These are phyloP conservation scores for Pemphredon lugubris DNA, from an alignment of 2,888 invertebrate genomes.

Conservation along the genomic window DNA sequence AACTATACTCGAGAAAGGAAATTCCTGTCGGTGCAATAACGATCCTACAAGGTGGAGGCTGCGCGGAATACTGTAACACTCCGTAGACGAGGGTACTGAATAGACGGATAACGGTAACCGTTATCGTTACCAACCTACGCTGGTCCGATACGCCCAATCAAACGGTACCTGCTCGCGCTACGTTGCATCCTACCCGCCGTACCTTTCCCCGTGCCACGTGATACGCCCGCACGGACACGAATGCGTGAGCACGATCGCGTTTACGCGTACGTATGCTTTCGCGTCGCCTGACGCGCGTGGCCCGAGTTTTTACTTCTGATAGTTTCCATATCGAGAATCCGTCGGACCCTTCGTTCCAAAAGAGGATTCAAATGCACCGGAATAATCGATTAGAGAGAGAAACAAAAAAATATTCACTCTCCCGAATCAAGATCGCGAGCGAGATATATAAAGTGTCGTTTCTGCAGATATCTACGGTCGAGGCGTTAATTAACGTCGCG, in stretches of 20 bases:
- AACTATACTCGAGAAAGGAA: slow-evolving; percentile 39
- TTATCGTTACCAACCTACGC: slow-evolving; percentile 70
- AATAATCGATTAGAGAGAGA: too few species aligned
- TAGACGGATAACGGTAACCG: slow-evolving; percentile 71
- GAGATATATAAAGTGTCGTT: too few species aligned
- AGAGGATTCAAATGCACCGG: too few species aligned
- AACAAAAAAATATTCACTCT: too few species aligned
- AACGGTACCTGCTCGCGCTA: slow-evolving; percentile 50
- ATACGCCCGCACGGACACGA: too few species aligned
- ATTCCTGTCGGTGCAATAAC: slow-evolving; percentile 63
- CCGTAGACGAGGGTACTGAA: slow-evolving; percentile 59
- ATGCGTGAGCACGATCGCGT: too few species aligned
- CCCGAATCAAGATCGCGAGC: too few species aligned
- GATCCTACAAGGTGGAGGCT: slow-evolving; percentile 27
- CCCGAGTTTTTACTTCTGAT: slow-evolving; percentile 9
- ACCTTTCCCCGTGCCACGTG: not conserved
- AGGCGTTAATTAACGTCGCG: too few species aligned
- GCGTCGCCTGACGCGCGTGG: too few species aligned
- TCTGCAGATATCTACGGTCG: too few species aligned
- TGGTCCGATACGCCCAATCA: slow-evolving; percentile 67
- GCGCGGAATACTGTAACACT: slow-evolving; percentile 59
- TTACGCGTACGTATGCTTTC: too few species aligned
- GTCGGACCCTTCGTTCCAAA: slow-evolving; percentile 33
- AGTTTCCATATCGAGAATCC: slow-evolving; percentile 26
- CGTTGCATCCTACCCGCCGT: slow-evolving; percentile 4